Evolutionary conservation across 1,140 invertebrate species (phyloP).

Genomic region (Meloidogyne floridensis): DNA sequence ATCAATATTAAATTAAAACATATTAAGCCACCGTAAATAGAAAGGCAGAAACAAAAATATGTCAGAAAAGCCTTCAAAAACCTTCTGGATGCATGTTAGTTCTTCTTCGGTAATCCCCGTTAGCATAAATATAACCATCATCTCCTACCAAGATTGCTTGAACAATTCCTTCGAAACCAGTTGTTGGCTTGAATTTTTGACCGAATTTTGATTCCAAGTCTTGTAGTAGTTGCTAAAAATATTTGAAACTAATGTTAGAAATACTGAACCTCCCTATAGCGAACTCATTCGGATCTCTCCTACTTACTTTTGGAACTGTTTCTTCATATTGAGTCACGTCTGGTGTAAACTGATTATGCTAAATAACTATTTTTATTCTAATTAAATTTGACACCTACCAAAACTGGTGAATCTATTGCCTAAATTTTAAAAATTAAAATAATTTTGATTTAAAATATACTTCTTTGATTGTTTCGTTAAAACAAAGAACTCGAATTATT

Average conservation of each 20-base stretch:
- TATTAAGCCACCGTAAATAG: too few relatives aligned
- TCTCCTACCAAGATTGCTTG: constrained; percentile 60
- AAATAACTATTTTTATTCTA: constrained; percentile 69
- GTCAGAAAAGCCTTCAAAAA: constrained; percentile 43
- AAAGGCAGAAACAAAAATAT: too few relatives aligned
- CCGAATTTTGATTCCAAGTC: constrained; percentile 58
- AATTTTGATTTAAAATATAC: constrained; percentile 69
- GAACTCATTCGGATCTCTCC: neutral
- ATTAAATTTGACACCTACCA: neutral
- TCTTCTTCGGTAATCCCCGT: constrained; percentile 61
- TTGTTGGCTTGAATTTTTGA: constrained; percentile 64
- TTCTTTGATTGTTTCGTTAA: constrained; percentile 81
- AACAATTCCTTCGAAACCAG: constrained; percentile 64
- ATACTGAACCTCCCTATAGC: neutral
- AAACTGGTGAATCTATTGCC: constrained; percentile 1
- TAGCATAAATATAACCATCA: constrained; percentile 62
- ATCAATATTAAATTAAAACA: too few relatives aligned
- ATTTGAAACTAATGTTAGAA: neutral
- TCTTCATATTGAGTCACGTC: constrained; percentile 80
- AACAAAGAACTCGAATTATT: constrained; percentile 79
- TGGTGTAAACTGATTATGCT: constrained; percentile 90
- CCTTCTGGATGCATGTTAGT: constrained; percentile 62
- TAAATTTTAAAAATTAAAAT: neutral
- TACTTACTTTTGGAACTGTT: constrained; percentile 74
- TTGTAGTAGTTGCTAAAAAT: constrained; percentile 50